Percentiles rank a stretch among this genome's conserved stretches.
Conservation (phyloP, 2,888 invertebrate genomes). For the Anodontia alba region DNA sequence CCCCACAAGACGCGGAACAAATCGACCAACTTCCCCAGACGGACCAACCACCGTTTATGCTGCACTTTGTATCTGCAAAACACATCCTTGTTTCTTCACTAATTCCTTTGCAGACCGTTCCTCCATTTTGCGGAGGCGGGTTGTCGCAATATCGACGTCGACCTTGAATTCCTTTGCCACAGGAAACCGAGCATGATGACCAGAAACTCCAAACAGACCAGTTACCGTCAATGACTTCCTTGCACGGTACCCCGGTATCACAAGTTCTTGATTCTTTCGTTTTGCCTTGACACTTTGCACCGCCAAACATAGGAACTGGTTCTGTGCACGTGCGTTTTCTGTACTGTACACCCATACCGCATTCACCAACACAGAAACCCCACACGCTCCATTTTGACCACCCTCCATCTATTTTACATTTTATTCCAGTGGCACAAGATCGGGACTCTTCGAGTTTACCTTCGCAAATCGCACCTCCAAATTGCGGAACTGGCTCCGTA, state of each 20-base stretch:
- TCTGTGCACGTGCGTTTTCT: constrained; percentile 36
- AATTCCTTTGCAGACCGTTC: constrained; percentile 38
- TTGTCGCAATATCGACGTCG: constrained; percentile 41
- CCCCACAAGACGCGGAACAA: constrained; percentile 48
- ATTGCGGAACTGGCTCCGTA: constrained; percentile 39
- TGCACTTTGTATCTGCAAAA: constrained; percentile 37
- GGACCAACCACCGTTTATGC: constrained; percentile 52
- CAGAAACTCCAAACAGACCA: constrained; percentile 41
- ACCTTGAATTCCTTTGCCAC: constrained; percentile 32
- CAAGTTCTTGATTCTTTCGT: constrained; percentile 21
- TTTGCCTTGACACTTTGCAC: constrained; percentile 28
- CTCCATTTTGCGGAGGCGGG: constrained; percentile 53
- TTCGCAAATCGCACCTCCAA: constrained; percentile 35
- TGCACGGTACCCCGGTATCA: constrained; percentile 36
- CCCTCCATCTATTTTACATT: constrained; percentile 44
- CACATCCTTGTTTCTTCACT: constrained; percentile 42
- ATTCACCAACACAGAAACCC: constrained; percentile 33
- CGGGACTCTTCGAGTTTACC: constrained; percentile 29
- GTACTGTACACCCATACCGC: constrained; percentile 27
- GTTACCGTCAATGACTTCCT: constrained; percentile 28
- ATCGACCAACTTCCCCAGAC: constrained; percentile 40
- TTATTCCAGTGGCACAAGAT: constrained; percentile 29
- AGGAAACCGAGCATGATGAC: constrained; percentile 27
- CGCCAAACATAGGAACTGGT: constrained; percentile 41
- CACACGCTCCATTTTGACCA: constrained; percentile 40